Evolutionary conservation across 2,113 vertebrate species (phyloP), one percentile per base, ranked within the genome.

Genomic region (Boleophthalmus pectinirostris): DNA sequence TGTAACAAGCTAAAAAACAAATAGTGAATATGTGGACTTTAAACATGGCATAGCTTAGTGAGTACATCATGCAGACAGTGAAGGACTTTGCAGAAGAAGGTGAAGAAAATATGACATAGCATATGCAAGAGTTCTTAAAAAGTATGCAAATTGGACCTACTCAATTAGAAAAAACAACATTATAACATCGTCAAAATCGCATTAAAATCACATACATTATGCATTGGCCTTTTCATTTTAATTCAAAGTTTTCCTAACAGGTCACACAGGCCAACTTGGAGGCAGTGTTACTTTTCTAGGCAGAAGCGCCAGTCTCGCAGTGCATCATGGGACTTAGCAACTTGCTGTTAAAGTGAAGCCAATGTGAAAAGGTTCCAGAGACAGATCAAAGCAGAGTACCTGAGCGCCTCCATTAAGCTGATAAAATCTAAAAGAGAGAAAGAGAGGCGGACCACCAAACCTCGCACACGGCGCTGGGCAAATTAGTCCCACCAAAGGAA

Each of bases 331-430:
- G 86, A 91, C 60, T 85, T 77, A 56, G 23, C 82, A 71, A 79
- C 77, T 70, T 16, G 70, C 75, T 84, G 85, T 73, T 89, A 86
- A 88, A 92, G 81, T 87, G 72, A 81, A 85, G 81, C 79, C 68
- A 58, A 87, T 29, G 77, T 91, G 88, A 90, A 88, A 89, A 86
- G 16, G 79, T 87, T 90, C 87, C 80, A 77, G 72, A 73, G 79
- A 64, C 77, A 73, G 84, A 89, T 92, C 86, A 92, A 88, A 87
- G 88, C 80, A 51, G 83, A 86, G 91, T 90, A 89, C 80, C 88
- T 83, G 85, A 82, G 85, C 82, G 8, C 75, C 79, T 81, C 86
- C 78, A 83, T 88, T 91, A 81, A 65, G 63, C 69, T 73, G 89
- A 90, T 89, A 82, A 74, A 87, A 87, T 88, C 85, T 86, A 10